Conservation (phyloP, 1,140 invertebrate genomes). For the Diachasma alloeum region DNA sequence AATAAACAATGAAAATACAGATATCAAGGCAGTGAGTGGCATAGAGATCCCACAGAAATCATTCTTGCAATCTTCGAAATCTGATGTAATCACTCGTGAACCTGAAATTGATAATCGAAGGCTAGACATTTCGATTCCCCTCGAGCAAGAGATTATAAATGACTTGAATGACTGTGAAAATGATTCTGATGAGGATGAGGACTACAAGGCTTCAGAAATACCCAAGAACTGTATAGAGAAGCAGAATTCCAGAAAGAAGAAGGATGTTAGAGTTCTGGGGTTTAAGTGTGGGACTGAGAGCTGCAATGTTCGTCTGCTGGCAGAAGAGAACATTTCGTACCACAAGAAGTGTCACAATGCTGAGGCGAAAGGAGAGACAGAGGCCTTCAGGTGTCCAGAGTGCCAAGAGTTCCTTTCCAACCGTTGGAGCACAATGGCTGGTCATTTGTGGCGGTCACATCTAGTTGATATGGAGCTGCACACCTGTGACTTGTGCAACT, state of each 20-base stretch:
- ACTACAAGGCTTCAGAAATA: neutral
- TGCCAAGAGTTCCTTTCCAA: conserved; percentile 45
- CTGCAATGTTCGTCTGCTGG: conserved; percentile 54
- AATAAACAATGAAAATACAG: no score
- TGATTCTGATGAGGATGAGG: neutral
- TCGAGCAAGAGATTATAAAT: neutral
- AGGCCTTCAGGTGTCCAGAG: conserved; percentile 57
- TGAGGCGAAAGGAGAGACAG: neutral
- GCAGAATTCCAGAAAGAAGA: neutral
- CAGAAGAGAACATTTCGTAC: conserved; percentile 58
- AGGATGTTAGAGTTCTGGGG: neutral
- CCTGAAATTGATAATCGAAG: neutral
- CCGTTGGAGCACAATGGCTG: conserved; percentile 56
- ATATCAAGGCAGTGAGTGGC: neutral
- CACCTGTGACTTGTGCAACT: conserved; percentile 48
- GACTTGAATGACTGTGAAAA: neutral
- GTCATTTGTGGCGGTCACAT: conserved; percentile 64
- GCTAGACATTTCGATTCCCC: neutral
- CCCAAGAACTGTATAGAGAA: neutral
- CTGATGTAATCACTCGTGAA: neutral
- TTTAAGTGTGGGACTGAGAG: conserved; percentile 45
- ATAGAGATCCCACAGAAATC: neutral
- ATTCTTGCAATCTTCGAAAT: neutral
- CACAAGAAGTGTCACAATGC: conserved; percentile 61
- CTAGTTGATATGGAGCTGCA: conserved; percentile 63